Percentiles rank a stretch among this genome's conserved stretches.
phyloP scores from a whole-genome alignment of 2,888 invertebrate species.

The Scaptodrosophila latifasciaeformis region DNA sequence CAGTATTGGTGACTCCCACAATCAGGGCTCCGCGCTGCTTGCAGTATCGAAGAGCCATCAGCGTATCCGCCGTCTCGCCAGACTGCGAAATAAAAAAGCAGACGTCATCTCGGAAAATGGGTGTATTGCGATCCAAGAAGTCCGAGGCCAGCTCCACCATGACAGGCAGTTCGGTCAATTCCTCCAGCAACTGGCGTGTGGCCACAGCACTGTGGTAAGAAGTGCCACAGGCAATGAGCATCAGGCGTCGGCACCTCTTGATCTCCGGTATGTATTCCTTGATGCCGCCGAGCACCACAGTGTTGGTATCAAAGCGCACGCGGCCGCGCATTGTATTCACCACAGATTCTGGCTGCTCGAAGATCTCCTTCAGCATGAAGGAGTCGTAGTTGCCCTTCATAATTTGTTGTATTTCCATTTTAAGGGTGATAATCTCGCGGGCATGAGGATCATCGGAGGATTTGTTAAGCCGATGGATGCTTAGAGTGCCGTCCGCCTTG shows the following conservation, averaged over 20 bases:
- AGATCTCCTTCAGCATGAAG: constrained; percentile 99
- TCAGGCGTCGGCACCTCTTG: constrained; percentile 93
- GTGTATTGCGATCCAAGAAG: constrained; percentile 96
- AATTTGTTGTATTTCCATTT: constrained; percentile 98
- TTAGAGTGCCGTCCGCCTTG: constrained; percentile 93
- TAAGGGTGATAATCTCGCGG: constrained; percentile 95
- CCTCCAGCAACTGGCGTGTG: constrained; percentile 94
- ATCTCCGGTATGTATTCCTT: constrained; percentile 99
- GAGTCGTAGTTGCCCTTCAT: constrained; percentile 99
- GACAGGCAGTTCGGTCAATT: constrained; percentile 97
- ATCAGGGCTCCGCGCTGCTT: constrained; percentile 97
- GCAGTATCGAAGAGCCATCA: constrained; percentile 96
- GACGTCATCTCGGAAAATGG: constrained; percentile 98
- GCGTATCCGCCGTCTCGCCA: constrained; percentile 96
- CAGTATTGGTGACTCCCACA: constrained; percentile 98
- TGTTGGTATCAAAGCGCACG: constrained; percentile 90
- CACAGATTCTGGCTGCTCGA: constrained; percentile 98
- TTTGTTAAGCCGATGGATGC: constrained; percentile 93
- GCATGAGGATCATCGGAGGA: constrained; percentile 88
- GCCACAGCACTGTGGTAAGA: constrained; percentile 99
- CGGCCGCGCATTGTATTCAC: constrained; percentile 99
- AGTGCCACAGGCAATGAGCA: constrained; percentile 98
- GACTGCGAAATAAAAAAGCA: constrained; percentile 99
- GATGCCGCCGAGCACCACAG: constrained; percentile 94
- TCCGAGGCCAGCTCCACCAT: constrained; percentile 99